These are phyloP conservation scores for Scopus umbretta DNA, from an alignment of 2,113 vertebrate genomes.

Conservation along the genomic window DNA sequence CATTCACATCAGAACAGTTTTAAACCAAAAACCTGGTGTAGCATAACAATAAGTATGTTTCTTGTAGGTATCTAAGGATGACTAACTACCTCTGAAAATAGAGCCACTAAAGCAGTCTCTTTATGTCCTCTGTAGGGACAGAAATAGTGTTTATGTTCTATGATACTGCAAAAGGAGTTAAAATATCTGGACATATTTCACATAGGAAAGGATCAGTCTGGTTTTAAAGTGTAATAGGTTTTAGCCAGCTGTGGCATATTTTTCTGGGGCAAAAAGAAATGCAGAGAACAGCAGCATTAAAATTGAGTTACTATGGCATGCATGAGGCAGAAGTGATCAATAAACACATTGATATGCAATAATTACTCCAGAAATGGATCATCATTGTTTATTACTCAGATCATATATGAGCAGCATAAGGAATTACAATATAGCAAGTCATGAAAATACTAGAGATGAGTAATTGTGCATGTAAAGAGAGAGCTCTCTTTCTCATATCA, in stretches of 20 bases:
- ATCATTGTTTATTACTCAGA: background rate
- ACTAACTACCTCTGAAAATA: background rate
- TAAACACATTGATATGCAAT: background rate
- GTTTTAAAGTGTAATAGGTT: background rate
- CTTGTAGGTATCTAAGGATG: background rate
- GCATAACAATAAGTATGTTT: background rate
- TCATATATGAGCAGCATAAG: background rate
- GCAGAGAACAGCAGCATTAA: background rate
- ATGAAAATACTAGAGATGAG: background rate
- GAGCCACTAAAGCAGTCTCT: background rate
- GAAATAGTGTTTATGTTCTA: background rate
- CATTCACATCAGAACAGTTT: background rate
- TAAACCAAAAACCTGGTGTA: background rate
- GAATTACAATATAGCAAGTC: background rate
- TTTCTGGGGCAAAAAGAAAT: background rate
- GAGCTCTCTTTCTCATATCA: background rate
- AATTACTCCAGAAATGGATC: background rate
- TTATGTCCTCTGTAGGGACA: background rate
- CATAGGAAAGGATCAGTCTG: background rate
- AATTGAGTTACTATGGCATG: background rate
- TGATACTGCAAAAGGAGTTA: background rate
- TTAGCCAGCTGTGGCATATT: background rate
- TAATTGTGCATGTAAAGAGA: background rate
- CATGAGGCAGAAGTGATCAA: background rate
- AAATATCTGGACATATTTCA: background rate